A percentile compares a stretch with the other conserved stretches of the same genome.
phyloP scores from a whole-genome alignment of 2,797 vertebrate genomes.

The Tenualosa ilisha region DNA sequence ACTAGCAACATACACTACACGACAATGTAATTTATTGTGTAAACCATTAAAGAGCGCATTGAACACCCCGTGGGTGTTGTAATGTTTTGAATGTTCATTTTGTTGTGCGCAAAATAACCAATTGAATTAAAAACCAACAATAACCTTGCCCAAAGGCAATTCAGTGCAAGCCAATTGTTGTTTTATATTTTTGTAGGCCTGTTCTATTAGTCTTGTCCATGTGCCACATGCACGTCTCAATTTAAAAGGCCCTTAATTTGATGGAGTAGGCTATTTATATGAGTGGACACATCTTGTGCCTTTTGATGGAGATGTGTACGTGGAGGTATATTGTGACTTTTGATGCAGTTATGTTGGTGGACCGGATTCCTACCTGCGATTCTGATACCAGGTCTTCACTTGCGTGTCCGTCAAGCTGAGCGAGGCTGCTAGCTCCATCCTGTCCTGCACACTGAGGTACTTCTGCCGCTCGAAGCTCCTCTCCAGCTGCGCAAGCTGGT shows the following conservation, averaged over 20 bases:
- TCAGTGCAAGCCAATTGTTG: background rate
- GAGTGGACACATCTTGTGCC: no score
- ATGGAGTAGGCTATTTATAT: no score
- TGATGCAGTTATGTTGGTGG: background rate
- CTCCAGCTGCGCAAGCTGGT: constrained; percentile 95
- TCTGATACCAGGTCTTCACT: constrained; percentile 99
- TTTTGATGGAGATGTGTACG: no score
- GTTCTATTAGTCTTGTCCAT: background rate
- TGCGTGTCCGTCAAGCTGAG: constrained; percentile 99
- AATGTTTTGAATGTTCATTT: background rate
- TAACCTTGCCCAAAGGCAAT: background rate
- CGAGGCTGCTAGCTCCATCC: constrained; percentile 97
- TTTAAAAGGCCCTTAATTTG: background rate
- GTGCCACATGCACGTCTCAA: background rate
- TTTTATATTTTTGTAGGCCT: background rate
- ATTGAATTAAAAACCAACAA: background rate
- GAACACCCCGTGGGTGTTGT: background rate
- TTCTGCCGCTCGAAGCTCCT: constrained; percentile 98
- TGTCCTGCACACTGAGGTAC: constrained; percentile 97
- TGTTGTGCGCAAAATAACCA: background rate
- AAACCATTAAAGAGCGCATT: background rate
- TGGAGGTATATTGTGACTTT: background rate
- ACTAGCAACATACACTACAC: background rate
- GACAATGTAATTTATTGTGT: no score
- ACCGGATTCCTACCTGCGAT: constrained; percentile 83